Conservation (phyloP, 2,888 invertebrate species). For the Empis livida region DNA sequence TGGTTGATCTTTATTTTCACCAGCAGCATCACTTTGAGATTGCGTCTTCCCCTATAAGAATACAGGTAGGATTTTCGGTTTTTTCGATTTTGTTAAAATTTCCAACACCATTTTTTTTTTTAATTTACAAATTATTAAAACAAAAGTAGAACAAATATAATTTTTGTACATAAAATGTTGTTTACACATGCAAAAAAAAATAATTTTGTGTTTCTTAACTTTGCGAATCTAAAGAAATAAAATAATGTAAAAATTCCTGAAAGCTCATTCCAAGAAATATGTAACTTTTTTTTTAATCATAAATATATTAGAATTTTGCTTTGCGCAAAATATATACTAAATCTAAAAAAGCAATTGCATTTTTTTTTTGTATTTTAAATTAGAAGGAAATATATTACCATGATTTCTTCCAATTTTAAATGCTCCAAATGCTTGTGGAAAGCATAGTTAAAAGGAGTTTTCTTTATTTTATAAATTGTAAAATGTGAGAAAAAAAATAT, state of each 20-base stretch:
- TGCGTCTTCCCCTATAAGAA: constrained; percentile 19
- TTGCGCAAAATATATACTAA: too few species aligned
- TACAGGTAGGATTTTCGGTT: constrained; percentile 9
- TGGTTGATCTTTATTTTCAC: constrained; percentile 15
- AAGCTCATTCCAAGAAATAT: too few species aligned
- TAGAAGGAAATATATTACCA: constrained; percentile 12
- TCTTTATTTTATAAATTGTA: constrained; percentile 2
- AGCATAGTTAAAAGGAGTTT: constrained; percentile 5
- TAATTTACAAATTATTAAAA: background rate
- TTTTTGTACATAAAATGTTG: too few species aligned
- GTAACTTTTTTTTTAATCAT: too few species aligned
- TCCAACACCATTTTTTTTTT: constrained; percentile 7
- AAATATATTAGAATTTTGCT: too few species aligned
- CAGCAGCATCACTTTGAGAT: constrained; percentile 12
- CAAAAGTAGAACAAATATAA: too few species aligned
- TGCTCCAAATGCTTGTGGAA: constrained; percentile 18
- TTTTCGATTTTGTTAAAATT: background rate
- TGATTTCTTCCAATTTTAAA: constrained; percentile 16
- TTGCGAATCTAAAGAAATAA: too few species aligned
- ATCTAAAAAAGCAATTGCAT: too few species aligned
- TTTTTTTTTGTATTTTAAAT: too few species aligned
- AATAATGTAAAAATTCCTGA: too few species aligned
- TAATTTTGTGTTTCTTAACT: too few species aligned
- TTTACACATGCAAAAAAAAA: too few species aligned
- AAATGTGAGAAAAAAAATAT: background rate